These are phyloP conservation scores for Oryzias curvinotus DNA, from an alignment of 2,113 vertebrate species.

Conservation along the genomic window DNA sequence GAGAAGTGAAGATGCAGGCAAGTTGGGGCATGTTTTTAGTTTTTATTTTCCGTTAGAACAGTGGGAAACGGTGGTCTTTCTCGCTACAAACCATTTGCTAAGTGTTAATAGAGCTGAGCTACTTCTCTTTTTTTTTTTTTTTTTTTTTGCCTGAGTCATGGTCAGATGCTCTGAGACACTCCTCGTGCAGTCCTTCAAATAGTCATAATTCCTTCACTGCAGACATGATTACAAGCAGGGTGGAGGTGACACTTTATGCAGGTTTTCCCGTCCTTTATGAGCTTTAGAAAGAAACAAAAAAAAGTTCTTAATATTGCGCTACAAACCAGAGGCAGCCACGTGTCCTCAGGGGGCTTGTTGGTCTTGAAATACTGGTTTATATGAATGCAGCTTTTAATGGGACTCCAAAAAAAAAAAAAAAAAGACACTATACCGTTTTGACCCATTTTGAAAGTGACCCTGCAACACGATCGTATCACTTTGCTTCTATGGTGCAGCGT, in stretches of 20 bases:
- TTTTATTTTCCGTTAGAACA: neutral
- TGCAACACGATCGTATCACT: neutral
- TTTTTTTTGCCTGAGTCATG: no score
- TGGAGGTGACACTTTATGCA: neutral
- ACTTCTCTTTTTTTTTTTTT: neutral
- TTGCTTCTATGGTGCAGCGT: neutral
- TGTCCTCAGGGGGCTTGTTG: constrained; percentile 17
- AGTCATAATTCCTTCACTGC: constrained; percentile 17
- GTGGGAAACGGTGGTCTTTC: constrained; percentile 15
- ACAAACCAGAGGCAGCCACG: constrained; percentile 12
- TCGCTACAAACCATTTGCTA: neutral
- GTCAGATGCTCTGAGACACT: neutral
- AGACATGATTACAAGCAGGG: constrained; percentile 2
- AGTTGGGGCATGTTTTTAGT: constrained; percentile 24
- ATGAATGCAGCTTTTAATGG: constrained; percentile 1
- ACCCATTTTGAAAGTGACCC: neutral
- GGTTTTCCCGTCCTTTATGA: neutral
- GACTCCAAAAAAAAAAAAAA: no score
- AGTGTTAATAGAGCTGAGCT: neutral
- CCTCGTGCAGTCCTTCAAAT: constrained; percentile 1
- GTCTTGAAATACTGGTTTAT: constrained; percentile 57
- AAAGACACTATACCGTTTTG: no score
- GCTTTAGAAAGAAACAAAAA: fast-evolving
- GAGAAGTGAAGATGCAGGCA: constrained; percentile 44
- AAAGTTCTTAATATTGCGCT: neutral